Evolutionary conservation across 2,113 vertebrate genomes (phyloP).

Genomic region (Colossoma macropomum): DNA sequence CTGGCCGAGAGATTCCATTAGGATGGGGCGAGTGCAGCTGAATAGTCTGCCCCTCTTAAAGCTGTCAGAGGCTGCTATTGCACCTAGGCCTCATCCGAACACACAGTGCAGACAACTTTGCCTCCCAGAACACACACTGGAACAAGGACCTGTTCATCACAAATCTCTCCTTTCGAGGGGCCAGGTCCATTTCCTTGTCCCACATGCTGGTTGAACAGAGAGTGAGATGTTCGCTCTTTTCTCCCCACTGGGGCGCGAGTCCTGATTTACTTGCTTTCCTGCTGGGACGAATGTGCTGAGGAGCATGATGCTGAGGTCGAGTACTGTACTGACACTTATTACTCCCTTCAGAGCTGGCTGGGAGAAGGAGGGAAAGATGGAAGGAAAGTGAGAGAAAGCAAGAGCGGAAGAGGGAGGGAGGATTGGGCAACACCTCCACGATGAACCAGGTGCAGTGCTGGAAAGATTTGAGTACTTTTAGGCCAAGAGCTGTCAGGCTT

Average conservation of each 20-base stretch:
- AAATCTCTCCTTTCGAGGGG: slow-evolving; percentile 8
- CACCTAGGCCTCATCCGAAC: background rate
- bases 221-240: background rate
- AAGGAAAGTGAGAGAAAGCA: background rate
- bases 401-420: slow-evolving; percentile 15
- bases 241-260: background rate
- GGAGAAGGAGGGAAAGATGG: background rate
- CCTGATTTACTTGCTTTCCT: background rate
- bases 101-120: background rate
- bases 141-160: background rate
- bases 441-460: slow-evolving; percentile 25
- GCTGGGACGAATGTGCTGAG: background rate
- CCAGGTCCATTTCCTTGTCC: background rate
- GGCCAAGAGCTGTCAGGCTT: slow-evolving; percentile 4
- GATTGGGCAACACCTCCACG: slow-evolving; percentile 19
- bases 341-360: slow-evolving; percentile 4
- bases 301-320: background rate
- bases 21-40: background rate
- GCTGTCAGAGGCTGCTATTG: background rate
- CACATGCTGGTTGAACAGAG: background rate
- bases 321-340: background rate
- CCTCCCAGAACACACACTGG: slow-evolving; percentile 13
- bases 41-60: background rate
- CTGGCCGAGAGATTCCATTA: background rate
- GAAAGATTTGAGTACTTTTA: background rate